These are phyloP conservation scores for Hypselothyrea guttata DNA, from an alignment of 2,888 invertebrate species.

Conservation along the genomic window DNA sequence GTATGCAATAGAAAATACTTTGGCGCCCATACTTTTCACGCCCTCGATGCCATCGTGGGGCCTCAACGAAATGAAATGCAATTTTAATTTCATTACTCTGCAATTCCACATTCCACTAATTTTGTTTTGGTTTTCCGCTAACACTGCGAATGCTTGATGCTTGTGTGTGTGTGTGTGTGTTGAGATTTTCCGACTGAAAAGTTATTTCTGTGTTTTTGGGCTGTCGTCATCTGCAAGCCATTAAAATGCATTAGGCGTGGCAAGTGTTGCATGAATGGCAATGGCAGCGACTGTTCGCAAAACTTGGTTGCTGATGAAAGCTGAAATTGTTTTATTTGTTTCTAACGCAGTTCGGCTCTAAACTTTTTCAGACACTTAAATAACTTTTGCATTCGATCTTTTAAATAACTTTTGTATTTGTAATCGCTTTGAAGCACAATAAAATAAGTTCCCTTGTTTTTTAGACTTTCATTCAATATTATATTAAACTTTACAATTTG, in stretches of 20 bases:
- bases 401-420: too few relatives aligned
- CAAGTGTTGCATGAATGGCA: slow-evolving; percentile 36
- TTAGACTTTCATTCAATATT: too few relatives aligned
- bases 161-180: slow-evolving; percentile 1
- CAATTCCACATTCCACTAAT: slow-evolving; percentile 43
- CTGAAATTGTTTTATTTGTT: neutral
- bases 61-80: slow-evolving; percentile 53
- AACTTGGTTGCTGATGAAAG: neutral
- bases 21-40: slow-evolving; percentile 2
- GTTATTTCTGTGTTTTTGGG: slow-evolving; percentile 35
- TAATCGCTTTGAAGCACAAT: too few relatives aligned
- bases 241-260: slow-evolving; percentile 70
- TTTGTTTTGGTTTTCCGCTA: slow-evolving; percentile 51
- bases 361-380: too few relatives aligned
- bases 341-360: neutral
- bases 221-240: slow-evolving; percentile 46
- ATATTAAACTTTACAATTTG: too few relatives aligned
- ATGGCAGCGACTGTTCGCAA: slow-evolving; percentile 8
- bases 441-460: too few relatives aligned
- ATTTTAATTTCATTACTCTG: slow-evolving; percentile 68
- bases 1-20: slow-evolving; percentile 50
- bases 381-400: too few relatives aligned
- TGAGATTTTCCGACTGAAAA: slow-evolving; percentile 41
- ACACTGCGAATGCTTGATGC: slow-evolving; percentile 1
- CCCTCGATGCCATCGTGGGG: neutral